Evolutionary conservation across 2,113 vertebrate species (phyloP), one percentile per base, ranked within the genome.

Genomic region (Myocastor coypus): DNA sequence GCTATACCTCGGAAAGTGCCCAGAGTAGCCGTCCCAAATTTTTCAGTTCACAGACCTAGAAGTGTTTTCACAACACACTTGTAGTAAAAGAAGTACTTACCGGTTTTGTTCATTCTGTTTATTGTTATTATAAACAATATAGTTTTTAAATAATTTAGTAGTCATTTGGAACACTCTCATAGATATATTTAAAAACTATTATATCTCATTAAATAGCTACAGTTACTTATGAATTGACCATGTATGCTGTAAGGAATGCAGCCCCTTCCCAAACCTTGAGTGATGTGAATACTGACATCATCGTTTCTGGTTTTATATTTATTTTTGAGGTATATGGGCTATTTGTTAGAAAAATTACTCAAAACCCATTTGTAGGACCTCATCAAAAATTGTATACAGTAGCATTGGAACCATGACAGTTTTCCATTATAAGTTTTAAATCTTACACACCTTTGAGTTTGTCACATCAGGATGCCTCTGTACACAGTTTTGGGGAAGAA

Each of bases 141-240:
- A 19, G 59, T 80, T 95, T 91, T 28, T 55, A 81, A 66, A 80
- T 85, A 87, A 68, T 32, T 73, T 71, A 50, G n/a, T 91, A 52
- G 28, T 64, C 4, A 59, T n/a, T 85, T 89, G 24, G 26, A 94
- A 84, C 73, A 52, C 3, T 59, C 73, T 50, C 14, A 71, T 40
- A 42, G 0, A 26, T 71, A 73, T 19, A 40, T 80, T 86, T n/a
- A 2, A 73, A 52, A 87, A 40, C 46, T 78, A 42, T 34, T 68
- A 73, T 52, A 69, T 87, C 66, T 87, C 2, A 68, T 82, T 42
- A 86, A 86, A 46, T 85, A 90, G 42, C 40, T 22, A 92, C 8
- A 63, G 5, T 83, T 90, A 83, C 61, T 69, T 81, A 40, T 12
- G 10, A 63, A 69, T 87, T 37, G 30, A 78, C 37, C 40, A 1